Percentiles rank a stretch among this genome's conserved stretches.
Evolutionary conservation across 2,888 invertebrate species (phyloP).

Genomic region (Dryocosmus kuriphilus): DNA sequence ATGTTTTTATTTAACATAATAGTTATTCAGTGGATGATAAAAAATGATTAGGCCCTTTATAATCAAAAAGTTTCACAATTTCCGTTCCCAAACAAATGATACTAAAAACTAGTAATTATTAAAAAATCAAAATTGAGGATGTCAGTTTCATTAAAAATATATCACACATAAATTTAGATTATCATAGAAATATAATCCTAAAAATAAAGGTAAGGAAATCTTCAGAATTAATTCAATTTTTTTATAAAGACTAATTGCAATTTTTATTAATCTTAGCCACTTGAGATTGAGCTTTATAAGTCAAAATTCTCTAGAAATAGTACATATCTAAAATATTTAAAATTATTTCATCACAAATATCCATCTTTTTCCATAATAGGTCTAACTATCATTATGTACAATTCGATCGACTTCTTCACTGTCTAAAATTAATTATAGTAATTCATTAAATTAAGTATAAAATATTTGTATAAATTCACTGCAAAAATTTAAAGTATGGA

Average conservation of each 20-base stretch:
- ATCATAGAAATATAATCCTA: too few relatives aligned
- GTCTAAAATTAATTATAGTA: neutral
- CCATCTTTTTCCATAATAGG: neutral
- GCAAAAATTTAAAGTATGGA: neutral
- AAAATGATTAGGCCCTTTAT: too few relatives aligned
- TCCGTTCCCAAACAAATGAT: too few relatives aligned
- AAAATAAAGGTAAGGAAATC: too few relatives aligned
- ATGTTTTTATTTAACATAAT: too few relatives aligned
- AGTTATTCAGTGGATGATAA: too few relatives aligned
- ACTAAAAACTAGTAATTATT: too few relatives aligned
- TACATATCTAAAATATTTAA: neutral
- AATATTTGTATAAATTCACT: neutral
- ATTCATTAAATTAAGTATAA: neutral
- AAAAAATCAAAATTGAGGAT: too few relatives aligned
- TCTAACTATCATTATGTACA: neutral
- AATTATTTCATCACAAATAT: neutral
- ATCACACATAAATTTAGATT: too few relatives aligned
- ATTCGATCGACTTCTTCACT: neutral
- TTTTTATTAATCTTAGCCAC: neutral
- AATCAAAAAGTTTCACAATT: too few relatives aligned
- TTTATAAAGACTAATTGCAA: neutral
- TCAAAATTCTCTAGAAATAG: neutral
- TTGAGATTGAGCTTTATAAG: neutral
- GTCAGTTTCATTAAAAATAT: too few relatives aligned
- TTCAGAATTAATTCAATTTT: neutral